Evolutionary conservation across 2,113 vertebrate genomes (phyloP).

Genomic region (Nipponia nippon): DNA sequence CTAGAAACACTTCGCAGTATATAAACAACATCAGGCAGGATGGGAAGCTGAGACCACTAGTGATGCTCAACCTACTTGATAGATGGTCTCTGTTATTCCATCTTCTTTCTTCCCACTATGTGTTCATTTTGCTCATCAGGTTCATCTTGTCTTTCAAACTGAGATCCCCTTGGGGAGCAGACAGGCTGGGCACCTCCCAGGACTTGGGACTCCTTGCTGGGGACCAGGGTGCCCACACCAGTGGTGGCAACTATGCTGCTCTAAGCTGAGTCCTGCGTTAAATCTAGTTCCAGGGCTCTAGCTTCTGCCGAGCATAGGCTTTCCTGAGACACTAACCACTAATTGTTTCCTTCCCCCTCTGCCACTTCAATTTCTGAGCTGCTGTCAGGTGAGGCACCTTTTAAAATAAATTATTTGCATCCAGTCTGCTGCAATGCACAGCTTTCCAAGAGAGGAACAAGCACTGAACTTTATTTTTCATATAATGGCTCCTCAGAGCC

Average conservation of each 20-base stretch:
- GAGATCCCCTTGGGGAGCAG: not conserved
- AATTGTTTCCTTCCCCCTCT: not conserved
- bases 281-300: not conserved
- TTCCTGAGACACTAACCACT: not conserved
- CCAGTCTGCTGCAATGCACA: not conserved
- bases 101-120: not conserved
- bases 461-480: not conserved
- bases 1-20: not conserved
- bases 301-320: not conserved
- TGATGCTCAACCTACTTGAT: not conserved
- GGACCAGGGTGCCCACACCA: not conserved
- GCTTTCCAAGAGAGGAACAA: not conserved
- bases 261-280: not conserved
- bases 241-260: not conserved
- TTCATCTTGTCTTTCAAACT: not conserved
- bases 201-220: not conserved
- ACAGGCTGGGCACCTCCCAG: not conserved
- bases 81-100: not conserved
- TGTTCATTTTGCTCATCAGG: not conserved
- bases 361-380: not conserved
- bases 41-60: not conserved
- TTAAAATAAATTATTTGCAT: not conserved
- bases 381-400: not conserved
- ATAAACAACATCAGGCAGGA: not conserved
- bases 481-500: not conserved